Conservation (phyloP, 1,140 invertebrate genomes). For the Ceratosolen solmsi region DNA sequence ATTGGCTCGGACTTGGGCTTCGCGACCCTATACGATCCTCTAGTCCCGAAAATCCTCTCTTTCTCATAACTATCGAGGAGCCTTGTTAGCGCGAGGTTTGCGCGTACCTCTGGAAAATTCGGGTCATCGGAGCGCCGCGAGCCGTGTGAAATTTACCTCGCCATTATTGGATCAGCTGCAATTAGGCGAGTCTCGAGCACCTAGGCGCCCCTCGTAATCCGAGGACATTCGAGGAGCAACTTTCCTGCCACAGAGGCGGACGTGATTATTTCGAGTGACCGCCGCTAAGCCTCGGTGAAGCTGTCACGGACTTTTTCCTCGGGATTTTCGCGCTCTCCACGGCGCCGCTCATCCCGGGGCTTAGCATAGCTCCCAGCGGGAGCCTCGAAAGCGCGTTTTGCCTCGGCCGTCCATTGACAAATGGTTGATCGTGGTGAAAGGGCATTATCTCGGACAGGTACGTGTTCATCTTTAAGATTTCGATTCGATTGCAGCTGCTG, state of each 20-base stretch:
- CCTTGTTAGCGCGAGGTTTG: too few species aligned
- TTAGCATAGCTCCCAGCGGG: not conserved
- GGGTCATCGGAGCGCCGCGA: conserved; percentile 15
- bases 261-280: conserved; percentile 39
- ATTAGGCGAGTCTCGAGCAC: conserved; percentile 36
- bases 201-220: conserved; percentile 9
- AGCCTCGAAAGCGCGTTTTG: not conserved
- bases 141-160: conserved; percentile 52
- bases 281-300: not conserved
- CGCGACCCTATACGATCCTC: too few species aligned
- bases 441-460: too few species aligned
- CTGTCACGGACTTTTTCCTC: not conserved
- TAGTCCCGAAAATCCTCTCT: too few species aligned
- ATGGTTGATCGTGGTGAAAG: too few species aligned
- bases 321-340: not conserved
- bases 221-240: not conserved
- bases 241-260: not conserved
- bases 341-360: not conserved
- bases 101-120: too few species aligned
- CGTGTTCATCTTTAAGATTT: too few species aligned
- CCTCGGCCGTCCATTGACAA: too few species aligned
- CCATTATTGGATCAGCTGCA: conserved; percentile 48
- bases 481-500: too few species aligned
- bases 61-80: too few species aligned
- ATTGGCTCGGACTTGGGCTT: too few species aligned